phyloP scores from a whole-genome alignment of 2,113 vertebrate genomes.

The Azemiops feae region DNA sequence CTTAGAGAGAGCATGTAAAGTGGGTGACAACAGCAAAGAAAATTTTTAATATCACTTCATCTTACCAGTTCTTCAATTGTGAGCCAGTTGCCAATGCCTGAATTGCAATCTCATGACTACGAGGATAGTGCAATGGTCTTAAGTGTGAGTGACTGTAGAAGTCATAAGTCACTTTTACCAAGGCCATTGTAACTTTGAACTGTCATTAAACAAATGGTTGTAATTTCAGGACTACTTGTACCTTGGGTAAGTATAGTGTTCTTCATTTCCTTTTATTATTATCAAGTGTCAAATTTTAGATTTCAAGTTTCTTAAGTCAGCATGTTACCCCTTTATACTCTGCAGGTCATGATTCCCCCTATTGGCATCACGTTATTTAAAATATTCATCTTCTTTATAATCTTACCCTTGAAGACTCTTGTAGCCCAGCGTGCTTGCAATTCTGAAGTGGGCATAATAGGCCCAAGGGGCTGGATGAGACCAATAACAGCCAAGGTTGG shows the following conservation, averaged over 20 bases:
- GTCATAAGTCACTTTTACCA: neutral
- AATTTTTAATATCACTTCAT: neutral
- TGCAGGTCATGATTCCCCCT: neutral
- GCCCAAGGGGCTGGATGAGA: conserved; percentile 71
- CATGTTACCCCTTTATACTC: neutral
- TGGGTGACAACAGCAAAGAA: neutral
- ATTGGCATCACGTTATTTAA: neutral
- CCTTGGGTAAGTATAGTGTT: neutral
- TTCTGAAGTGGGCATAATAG: conserved; percentile 76
- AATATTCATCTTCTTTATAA: neutral
- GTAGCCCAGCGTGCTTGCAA: conserved; percentile 85
- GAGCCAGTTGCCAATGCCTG: neutral
- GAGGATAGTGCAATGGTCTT: neutral
- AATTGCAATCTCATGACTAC: neutral
- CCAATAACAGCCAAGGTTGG: conserved; percentile 80
- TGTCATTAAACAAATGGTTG: neutral
- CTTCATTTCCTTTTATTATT: neutral
- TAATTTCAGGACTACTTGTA: neutral
- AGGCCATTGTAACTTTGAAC: neutral
- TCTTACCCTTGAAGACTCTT: conserved; percentile 77
- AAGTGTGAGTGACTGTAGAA: neutral
- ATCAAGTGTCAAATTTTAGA: neutral
- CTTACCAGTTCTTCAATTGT: neutral
- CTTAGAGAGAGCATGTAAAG: neutral
- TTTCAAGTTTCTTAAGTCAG: neutral